Evolutionary conservation across 2,113 vertebrate genomes (phyloP).

Genomic region (Herpailurus yagouaroundi): DNA sequence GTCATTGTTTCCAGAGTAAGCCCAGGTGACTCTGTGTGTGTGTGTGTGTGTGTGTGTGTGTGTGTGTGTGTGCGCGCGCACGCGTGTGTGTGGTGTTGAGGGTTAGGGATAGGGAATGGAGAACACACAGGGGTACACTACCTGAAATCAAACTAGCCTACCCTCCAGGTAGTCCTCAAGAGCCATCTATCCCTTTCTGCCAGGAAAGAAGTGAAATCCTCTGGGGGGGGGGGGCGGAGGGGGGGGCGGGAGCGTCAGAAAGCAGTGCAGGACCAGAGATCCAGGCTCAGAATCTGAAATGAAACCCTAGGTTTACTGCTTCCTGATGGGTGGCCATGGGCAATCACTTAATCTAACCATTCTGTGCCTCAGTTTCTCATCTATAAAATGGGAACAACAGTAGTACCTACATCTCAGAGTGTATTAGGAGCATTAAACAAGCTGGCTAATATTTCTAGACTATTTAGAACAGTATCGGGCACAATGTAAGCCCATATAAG

Average conservation of each 20-base stretch:
- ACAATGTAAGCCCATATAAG: background rate
- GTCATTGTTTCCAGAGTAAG: background rate
- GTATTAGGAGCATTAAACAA: background rate
- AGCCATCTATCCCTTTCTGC: background rate
- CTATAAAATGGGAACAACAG: background rate
- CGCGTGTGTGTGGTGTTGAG: background rate
- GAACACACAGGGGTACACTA: background rate
- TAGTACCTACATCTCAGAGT: background rate
- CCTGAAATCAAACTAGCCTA: background rate
- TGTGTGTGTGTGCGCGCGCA: no score
- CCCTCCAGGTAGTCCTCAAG: background rate
- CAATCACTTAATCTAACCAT: background rate
- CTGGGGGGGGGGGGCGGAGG: rapidly evolving
- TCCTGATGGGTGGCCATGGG: background rate
- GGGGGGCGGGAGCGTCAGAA: no score
- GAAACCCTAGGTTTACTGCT: background rate
- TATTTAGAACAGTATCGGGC: background rate
- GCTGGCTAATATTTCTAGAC: background rate
- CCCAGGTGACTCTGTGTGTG: no score
- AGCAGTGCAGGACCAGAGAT: background rate
- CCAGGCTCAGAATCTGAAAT: background rate
- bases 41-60: background rate
- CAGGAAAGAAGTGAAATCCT: background rate
- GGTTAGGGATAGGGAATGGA: rapidly evolving
- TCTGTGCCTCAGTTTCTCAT: background rate